These are phyloP conservation scores for Eugnorisma glareosa DNA, from an alignment of 2,888 invertebrate genomes.

Conservation along the genomic window DNA sequence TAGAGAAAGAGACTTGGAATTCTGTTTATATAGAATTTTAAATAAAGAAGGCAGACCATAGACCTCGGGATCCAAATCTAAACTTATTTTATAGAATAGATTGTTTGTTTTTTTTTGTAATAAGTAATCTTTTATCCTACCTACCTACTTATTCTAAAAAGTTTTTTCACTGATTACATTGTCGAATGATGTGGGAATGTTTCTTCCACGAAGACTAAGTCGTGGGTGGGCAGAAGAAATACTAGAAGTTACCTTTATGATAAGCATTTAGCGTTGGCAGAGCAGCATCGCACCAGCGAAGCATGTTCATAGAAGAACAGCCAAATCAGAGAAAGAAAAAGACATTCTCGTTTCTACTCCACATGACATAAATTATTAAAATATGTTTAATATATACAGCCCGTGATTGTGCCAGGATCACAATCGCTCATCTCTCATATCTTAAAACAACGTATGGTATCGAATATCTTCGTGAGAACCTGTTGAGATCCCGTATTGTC, in stretches of 20 bases:
- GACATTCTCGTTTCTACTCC: background rate
- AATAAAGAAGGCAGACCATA: background rate
- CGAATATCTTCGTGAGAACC: constrained; percentile 58
- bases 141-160: background rate
- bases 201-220: background rate
- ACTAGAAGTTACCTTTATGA: background rate
- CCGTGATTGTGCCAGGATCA: background rate
- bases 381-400: background rate
- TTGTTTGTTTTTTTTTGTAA: background rate
- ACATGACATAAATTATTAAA: background rate
- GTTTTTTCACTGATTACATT: background rate
- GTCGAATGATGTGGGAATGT: background rate
- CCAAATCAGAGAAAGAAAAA: background rate
- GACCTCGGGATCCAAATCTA: background rate
- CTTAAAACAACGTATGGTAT: constrained; percentile 39
- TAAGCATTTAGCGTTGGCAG: background rate
- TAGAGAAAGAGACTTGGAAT: background rate
- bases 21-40: background rate
- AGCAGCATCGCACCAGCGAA: background rate
- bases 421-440: constrained; percentile 45
- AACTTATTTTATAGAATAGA: background rate
- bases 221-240: background rate
- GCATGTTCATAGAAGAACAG: background rate
- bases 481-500: constrained; percentile 57
- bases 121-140: background rate